phyloP scores from a whole-genome alignment of 2,888 invertebrate genomes.

The Andrena chrysosceles region DNA sequence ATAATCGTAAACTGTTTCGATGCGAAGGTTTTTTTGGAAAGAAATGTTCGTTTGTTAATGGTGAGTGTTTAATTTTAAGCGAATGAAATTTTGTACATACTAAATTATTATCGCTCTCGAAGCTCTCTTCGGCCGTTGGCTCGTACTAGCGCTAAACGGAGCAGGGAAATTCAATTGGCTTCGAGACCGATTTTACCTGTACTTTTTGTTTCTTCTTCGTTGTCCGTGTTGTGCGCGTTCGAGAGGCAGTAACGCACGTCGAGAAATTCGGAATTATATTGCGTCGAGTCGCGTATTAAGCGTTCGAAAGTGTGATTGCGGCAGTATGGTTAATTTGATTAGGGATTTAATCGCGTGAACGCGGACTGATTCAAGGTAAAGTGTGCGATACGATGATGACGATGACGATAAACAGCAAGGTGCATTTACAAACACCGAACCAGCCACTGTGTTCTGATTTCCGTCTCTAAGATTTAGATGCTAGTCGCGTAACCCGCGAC shows the following conservation, averaged over 20 bases:
- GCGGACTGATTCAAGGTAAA: constrained; percentile 74
- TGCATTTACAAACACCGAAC: constrained; percentile 59
- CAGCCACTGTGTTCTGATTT: constrained; percentile 51
- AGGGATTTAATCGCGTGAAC: constrained; percentile 76
- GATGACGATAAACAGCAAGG: constrained; percentile 62
- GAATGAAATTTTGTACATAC: constrained; percentile 79
- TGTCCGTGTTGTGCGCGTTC: constrained; percentile 49
- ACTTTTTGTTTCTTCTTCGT: constrained; percentile 58
- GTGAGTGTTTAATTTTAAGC: constrained; percentile 75
- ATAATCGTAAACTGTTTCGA: constrained; percentile 10
- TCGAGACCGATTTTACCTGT: constrained; percentile 64
- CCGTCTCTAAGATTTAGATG: constrained; percentile 42
- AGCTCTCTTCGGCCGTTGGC: constrained; percentile 20
- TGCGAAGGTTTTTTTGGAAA: constrained; percentile 20
- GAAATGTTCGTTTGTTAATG: constrained; percentile 62
- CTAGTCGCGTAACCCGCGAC: constrained; percentile 17
- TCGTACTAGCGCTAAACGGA: not conserved
- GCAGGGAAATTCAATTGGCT: constrained; percentile 58
- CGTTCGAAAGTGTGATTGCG: constrained; percentile 71
- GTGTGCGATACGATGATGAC: constrained; percentile 65
- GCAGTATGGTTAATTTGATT: constrained; percentile 72
- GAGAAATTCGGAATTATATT: constrained; percentile 66
- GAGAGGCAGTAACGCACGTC: constrained; percentile 60
- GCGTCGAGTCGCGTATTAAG: constrained; percentile 63
- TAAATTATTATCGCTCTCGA: constrained; percentile 79